Base-by-base conservation (phyloP, 2,797 vertebrate species). In the Denticeps clupeoides region DNA sequence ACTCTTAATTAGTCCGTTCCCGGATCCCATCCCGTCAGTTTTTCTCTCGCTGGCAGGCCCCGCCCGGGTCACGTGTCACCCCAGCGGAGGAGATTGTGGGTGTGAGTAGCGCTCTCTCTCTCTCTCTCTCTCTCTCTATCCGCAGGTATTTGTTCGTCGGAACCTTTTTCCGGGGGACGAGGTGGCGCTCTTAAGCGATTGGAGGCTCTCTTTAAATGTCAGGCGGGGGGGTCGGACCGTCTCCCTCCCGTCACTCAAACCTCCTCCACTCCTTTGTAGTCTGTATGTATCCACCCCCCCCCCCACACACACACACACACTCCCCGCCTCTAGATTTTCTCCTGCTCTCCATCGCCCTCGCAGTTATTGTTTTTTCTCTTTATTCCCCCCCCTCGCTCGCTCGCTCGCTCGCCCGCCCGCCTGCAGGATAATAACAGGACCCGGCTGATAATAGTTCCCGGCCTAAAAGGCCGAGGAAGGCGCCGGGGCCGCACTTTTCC, bases 161-260 rank as follows among this genome's bases (percentile, higher is more conserved):
- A n/a, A n/a, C n/a, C n/a, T n/a, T n/a, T n/a, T n/a, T n/a, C n/a
- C n/a, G n/a, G n/a, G n/a, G n/a, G n/a, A n/a, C n/a, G n/a, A n/a
- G n/a, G n/a, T n/a, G n/a, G n/a, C n/a, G n/a, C n/a, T n/a, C 27
- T 28, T 27, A 27, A n/a, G 27, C 27, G 28, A n/a, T 27, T 28
- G 27, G 3, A 27, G 26, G 27, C 23, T 23, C 5, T 23, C 5
- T n/a, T 23, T 3, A 23, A 23, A 5, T 23, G 60, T 73, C 72
- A 70, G 38, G 65, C 16, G 27, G 4, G 66, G 58, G 55, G 69
- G n/a, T n/a, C n/a, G n/a, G 68, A 65, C 65, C 62, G 62, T 70
- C 71, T 71, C 65, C 70, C 58, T 72, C 64, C 62, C 69, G 4
- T 16, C 12, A 13, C 42, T 32, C 5, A 9, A 9, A 4, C 11